Evolutionary conservation across 2,113 vertebrate species (phyloP).

Genomic region (Bufo bufo): DNA sequence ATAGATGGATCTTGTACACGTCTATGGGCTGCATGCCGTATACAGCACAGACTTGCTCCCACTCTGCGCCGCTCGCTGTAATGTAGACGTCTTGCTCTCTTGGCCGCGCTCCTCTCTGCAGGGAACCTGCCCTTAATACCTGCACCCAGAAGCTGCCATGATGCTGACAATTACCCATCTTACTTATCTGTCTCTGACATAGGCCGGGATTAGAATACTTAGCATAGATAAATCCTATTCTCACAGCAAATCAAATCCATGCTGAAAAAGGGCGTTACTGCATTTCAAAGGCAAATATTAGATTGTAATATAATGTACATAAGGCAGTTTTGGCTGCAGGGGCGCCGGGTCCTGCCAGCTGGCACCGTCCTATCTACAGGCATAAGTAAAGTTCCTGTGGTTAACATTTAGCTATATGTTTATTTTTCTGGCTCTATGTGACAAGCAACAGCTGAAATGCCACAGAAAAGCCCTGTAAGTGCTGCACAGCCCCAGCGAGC

Average conservation of each 20-base stretch:
- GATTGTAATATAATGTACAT: not conserved
- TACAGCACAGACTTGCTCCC: no score
- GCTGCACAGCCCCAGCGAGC: not conserved
- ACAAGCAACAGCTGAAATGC: constrained; percentile 38
- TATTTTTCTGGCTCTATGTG: constrained; percentile 9
- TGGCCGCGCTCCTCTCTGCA: no score
- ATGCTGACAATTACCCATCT: not conserved
- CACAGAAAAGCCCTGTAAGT: not conserved
- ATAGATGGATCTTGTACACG: no score
- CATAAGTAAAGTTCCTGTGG: constrained; percentile 17
- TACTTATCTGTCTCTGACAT: not conserved
- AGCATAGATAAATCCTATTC: constrained; percentile 14
- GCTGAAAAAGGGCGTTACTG: not conserved
- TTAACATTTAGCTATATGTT: constrained; percentile 15
- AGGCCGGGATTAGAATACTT: constrained; percentile 6
- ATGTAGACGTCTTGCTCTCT: no score
- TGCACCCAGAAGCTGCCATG: not conserved
- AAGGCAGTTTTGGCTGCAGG: not conserved
- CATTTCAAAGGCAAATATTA: not conserved
- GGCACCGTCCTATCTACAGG: not conserved
- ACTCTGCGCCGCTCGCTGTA: no score
- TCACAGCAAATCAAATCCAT: not conserved
- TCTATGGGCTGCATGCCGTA: no score
- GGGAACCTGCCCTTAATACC: no score
- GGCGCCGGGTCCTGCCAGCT: not conserved